Evolutionary conservation across 2,113 vertebrate species (phyloP).

Genomic region (Jaculus jaculus): DNA sequence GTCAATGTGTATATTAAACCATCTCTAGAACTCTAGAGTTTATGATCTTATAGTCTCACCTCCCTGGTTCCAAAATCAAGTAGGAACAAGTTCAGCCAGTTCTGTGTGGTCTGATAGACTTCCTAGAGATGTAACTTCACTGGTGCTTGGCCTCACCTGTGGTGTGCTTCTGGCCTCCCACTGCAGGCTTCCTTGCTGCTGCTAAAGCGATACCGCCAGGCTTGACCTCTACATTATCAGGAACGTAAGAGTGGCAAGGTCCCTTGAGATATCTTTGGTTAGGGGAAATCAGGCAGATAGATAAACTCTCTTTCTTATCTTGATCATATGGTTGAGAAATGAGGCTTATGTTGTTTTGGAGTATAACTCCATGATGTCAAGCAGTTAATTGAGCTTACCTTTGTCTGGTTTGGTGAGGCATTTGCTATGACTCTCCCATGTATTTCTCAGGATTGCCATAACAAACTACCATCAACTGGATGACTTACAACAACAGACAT

Average conservation of each 20-base stretch:
- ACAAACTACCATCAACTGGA: not conserved
- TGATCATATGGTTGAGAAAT: not conserved
- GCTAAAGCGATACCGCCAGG: not conserved
- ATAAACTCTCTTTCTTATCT: constrained; percentile 5
- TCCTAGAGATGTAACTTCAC: not conserved
- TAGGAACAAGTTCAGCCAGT: not conserved
- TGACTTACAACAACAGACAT: not conserved
- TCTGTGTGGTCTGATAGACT: not conserved
- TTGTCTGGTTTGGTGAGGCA: not conserved
- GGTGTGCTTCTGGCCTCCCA: not conserved
- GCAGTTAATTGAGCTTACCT: not conserved
- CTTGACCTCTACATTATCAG: fast-evolving
- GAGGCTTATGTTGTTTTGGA: not conserved
- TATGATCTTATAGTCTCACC: not conserved
- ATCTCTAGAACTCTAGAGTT: not conserved
- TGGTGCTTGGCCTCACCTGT: not conserved
- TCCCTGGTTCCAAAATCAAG: not conserved
- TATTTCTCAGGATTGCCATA: not conserved
- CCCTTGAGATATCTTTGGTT: not conserved
- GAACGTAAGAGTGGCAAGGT: not conserved
- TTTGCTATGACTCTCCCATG: not conserved
- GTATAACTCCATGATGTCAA: not conserved
- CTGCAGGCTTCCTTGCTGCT: not conserved
- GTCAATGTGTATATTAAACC: not conserved
- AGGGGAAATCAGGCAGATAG: not conserved